phyloP scores from a whole-genome alignment of 2,888 invertebrate genomes.

The Auanema freiburgensis region DNA sequence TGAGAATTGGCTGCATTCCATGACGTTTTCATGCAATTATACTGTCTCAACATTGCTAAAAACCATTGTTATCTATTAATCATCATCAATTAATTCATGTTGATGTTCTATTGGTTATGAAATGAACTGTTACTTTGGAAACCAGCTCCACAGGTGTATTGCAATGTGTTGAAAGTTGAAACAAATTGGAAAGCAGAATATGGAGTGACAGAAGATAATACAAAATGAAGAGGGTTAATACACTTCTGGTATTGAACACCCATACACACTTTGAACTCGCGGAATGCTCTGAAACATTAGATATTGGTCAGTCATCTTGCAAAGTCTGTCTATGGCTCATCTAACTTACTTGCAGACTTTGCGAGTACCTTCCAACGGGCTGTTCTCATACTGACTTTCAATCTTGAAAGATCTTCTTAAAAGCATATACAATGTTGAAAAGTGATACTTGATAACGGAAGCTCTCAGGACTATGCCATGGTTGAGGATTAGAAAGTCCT shows the following conservation, averaged over 20 bases:
- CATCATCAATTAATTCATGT: neutral
- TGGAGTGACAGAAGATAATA: slow-evolving; percentile 26
- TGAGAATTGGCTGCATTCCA: slow-evolving; percentile 31
- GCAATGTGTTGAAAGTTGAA: slow-evolving; percentile 51
- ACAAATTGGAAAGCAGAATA: slow-evolving; percentile 44
- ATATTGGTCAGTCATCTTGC: neutral
- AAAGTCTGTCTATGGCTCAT: neutral
- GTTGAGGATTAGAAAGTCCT: slow-evolving; percentile 28
- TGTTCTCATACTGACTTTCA: slow-evolving; percentile 38
- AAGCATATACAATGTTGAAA: neutral
- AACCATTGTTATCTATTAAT: neutral
- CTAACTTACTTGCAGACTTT: slow-evolving; percentile 40
- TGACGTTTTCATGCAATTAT: slow-evolving; percentile 35
- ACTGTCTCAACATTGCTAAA: slow-evolving; percentile 41
- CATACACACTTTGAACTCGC: slow-evolving; percentile 47
- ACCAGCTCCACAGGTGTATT: slow-evolving; percentile 54
- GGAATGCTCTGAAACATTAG: slow-evolving; percentile 37
- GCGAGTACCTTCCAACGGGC: slow-evolving; percentile 32
- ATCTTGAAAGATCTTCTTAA: slow-evolving; percentile 24
- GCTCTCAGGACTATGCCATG: slow-evolving; percentile 33
- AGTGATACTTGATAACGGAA: slow-evolving; percentile 31
- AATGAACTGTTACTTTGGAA: slow-evolving; percentile 37
- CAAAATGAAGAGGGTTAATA: slow-evolving; percentile 38
- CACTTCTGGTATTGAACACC: slow-evolving; percentile 34
- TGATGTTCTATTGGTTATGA: neutral